Evolutionary conservation across 2,797 vertebrate genomes (phyloP), one percentile per base, ranked within the genome.

Genomic region (Lepidocolaptes lacrymiger): DNA sequence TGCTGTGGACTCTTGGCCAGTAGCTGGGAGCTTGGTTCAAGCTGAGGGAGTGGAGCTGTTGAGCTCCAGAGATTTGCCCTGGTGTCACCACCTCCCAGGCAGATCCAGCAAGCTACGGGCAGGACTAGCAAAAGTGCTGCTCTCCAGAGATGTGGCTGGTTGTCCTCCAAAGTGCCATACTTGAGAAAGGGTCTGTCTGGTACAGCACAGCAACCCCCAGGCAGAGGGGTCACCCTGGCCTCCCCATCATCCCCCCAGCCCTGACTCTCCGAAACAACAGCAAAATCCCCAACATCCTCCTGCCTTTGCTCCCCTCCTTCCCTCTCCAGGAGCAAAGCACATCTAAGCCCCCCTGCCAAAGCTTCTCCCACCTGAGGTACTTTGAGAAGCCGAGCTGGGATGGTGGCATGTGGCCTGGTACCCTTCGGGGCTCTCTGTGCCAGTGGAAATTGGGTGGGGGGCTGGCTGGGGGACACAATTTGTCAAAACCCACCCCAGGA

Each of bases 401-500:
- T 1, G 1, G 61, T 32, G 49, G 61, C 32, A 14, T 10, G 32
- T 28, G n/a, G 37, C 55, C 63, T 1, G 5, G 48, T 1, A 6
- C 27, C 46, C 28, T 86, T 46, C 1, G 0, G 59, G 74, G 48
- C 51, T 78, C 43, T 67, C 81, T 88, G 67, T 2, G 0, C 64
- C 2, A 0, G 18, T 2, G 19, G 37, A 59, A 37, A n/a, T 5
- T 18, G 61, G 61, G 55, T 0, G 0, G 26, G 64, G 75, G 49
- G 34, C 66, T 77, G 69, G 61, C 61, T 59, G 62, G n/a, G 59
- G 91, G 62, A 68, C 2, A 1, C 54, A 95, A 92, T 92, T 96
- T 93, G 51, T 94, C 7, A 11, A 63, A 97, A 92, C 90, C 94
- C 94, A 93, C 83, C 77, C 95, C 4, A 2, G 75, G 75, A 88